These are phyloP conservation scores for Tortricodes alternella DNA, from an alignment of 2,888 invertebrate genomes.

Conservation along the genomic window DNA sequence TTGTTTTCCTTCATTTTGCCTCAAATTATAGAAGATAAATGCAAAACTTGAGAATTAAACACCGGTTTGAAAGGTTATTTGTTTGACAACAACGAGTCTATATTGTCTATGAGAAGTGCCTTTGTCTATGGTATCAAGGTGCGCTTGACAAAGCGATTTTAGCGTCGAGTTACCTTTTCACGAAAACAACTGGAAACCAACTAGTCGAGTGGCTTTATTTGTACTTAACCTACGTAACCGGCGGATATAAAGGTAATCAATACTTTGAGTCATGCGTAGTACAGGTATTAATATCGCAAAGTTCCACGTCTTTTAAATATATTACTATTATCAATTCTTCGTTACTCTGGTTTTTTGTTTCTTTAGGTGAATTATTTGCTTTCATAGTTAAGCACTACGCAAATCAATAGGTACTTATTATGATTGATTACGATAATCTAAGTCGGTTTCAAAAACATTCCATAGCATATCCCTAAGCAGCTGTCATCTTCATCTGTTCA, in stretches of 20 bases:
- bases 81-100: constrained; percentile 38
- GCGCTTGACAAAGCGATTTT: constrained; percentile 18
- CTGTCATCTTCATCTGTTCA: too few relatives aligned
- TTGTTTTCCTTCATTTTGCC: constrained; percentile 66
- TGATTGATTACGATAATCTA: too few relatives aligned
- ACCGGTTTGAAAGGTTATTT: constrained; percentile 40
- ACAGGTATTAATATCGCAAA: neutral
- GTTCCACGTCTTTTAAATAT: too few relatives aligned
- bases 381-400: too few relatives aligned
- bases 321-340: neutral
- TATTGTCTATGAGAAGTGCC: constrained; percentile 17
- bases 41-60: constrained; percentile 24
- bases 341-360: too few relatives aligned
- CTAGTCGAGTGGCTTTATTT: neutral
- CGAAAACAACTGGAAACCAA: neutral
- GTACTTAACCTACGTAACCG: neutral
- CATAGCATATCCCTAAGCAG: too few relatives aligned
- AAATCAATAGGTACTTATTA: too few relatives aligned
- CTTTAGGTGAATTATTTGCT: too few relatives aligned
- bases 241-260: constrained; percentile 10
- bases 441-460: too few relatives aligned
- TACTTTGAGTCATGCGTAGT: constrained; percentile 18
- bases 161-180: neutral
- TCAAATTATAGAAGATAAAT: constrained; percentile 15
- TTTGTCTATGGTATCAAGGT: constrained; percentile 18